Conservation (phyloP, 1,140 invertebrate species). For the Piezodorus guildinii region DNA sequence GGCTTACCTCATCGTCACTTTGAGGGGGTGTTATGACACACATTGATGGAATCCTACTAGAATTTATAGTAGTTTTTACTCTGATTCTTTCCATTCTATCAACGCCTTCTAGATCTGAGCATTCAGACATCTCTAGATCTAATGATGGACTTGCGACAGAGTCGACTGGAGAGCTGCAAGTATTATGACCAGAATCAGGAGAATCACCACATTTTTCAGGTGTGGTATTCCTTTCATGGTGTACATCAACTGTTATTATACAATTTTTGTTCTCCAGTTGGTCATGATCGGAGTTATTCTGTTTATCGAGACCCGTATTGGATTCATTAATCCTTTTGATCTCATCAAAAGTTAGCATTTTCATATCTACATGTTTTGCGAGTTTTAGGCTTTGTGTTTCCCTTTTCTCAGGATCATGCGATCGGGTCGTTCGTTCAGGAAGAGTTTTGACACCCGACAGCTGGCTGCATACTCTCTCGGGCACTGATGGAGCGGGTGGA, state of each 20-base stretch:
- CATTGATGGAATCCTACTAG: slow-evolving; percentile 79
- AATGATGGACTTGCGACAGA: slow-evolving; percentile 58
- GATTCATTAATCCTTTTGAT: slow-evolving; percentile 22
- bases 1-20: slow-evolving; percentile 62
- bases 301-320: slow-evolving; percentile 27
- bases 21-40: slow-evolving; percentile 80
- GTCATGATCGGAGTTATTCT: slow-evolving; percentile 27
- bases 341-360: slow-evolving; percentile 22
- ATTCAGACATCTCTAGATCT: slow-evolving; percentile 61
- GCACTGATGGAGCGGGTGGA: slow-evolving; percentile 40
- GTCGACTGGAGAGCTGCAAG: slow-evolving; percentile 66
- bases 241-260: slow-evolving; percentile 29
- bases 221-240: slow-evolving; percentile 23
- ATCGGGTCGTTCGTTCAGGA: slow-evolving; percentile 22
- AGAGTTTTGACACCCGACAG: slow-evolving; percentile 26
- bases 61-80: slow-evolving; percentile 74
- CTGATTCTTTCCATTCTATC: slow-evolving; percentile 73
- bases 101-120: slow-evolving; percentile 67
- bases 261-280: slow-evolving; percentile 22
- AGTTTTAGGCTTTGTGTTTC: slow-evolving; percentile 26
- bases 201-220: slow-evolving; percentile 30
- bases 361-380: slow-evolving; percentile 33
- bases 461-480: slow-evolving; percentile 54
- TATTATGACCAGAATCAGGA: slow-evolving; percentile 68
- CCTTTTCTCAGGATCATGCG: slow-evolving; percentile 17